Base-by-base conservation (phyloP, 2,113 vertebrate genomes). In the Sinosuthora webbiana region DNA sequence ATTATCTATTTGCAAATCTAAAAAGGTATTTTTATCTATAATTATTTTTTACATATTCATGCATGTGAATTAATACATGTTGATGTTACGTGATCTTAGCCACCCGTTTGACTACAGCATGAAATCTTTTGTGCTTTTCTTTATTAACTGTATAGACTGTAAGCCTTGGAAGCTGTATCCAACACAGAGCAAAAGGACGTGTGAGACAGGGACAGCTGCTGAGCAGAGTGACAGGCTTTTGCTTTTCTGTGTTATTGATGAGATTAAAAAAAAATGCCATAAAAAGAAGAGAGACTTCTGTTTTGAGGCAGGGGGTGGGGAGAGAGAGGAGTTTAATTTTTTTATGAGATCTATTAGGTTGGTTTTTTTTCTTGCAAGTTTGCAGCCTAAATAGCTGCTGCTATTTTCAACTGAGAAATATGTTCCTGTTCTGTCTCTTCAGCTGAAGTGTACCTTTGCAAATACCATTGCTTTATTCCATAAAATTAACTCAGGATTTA, bases 11-110 rank as follows among this genome's bases (percentile, higher is more conserved):
- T 89, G 76, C 35, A 93, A 71, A 80, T 94, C 62, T 86, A 33
- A 49, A 86, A 86, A 74, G 53, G 5, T 90, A 27, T 86, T 85
- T 65, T 73, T 93, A 75, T 47, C 52, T 89, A 15, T 39, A 65
- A 81, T 82, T 79, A 64, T 19, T 56, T 88, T 94, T 92, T 92
- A 28, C 55, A 50, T 94, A 92, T 86, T 77, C 47, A 33, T 81
- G 55, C 55, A 7, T 80, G 23, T 74, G 55, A 92, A 74, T 88
- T 77, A 90, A 52, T 86, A 35, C n/a, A 39, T 24, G n/a, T 62
- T 90, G 47, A 52, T 90, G 30, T 90, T 92, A 83, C 71, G 59
- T 92, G 55, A 70, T 92, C 35, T 69, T 81, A 96, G 70, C 67
- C 63, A 83, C 25, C 49, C 80, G 39, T 87, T 88, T 91, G 76